Conservation (phyloP, 2,888 invertebrate genomes). For the Conchocele bisecta region DNA sequence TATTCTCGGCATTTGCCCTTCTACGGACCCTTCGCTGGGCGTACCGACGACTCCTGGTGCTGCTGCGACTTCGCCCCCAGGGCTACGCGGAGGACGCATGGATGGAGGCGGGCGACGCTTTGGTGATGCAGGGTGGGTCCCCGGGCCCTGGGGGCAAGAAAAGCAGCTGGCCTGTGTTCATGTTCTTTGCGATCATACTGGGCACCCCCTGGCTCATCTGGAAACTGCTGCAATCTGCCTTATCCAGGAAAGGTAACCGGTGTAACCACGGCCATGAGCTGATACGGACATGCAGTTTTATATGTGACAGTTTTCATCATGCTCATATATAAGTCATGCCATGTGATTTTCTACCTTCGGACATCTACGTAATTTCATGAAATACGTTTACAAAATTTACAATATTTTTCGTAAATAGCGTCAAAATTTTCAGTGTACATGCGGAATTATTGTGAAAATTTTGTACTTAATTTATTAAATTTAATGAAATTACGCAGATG, state of each 20-base stretch:
- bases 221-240: conserved; percentile 86
- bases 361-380: too few species aligned
- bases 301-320: too few species aligned
- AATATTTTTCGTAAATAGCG: too few species aligned
- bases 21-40: conserved; percentile 92
- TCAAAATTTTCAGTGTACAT: too few species aligned
- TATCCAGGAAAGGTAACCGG: conserved; percentile 28
- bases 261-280: too few species aligned
- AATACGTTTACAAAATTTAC: too few species aligned
- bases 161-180: conserved; percentile 93
- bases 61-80: conserved; percentile 84
- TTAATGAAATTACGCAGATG: too few species aligned
- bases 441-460: too few species aligned
- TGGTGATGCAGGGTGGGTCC: conserved; percentile 61
- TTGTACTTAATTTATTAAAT: too few species aligned
- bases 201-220: conserved; percentile 96
- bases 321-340: too few species aligned
- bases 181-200: conserved; percentile 94
- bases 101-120: conserved; percentile 73
- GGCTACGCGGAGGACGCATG: conserved; percentile 82
- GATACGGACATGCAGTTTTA: too few species aligned
- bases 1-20: conserved; percentile 94
- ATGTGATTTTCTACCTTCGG: too few species aligned
- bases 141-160: conserved; percentile 83
- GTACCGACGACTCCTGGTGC: conserved; percentile 88